Evolutionary conservation across 2,888 invertebrate genomes (phyloP).

Genomic region (Galeruca laticollis): DNA sequence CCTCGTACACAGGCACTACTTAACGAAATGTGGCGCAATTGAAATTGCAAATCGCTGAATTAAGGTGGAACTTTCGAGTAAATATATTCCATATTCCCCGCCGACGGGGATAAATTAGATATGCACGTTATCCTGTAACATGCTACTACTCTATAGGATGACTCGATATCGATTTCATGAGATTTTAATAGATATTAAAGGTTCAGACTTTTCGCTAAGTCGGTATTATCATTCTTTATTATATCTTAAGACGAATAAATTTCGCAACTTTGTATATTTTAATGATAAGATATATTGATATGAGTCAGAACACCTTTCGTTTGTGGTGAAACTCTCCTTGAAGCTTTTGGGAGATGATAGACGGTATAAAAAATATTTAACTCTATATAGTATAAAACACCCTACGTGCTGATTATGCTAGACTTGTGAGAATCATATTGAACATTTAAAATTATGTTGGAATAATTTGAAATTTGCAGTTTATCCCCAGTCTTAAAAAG

Average conservation of each 20-base stretch:
- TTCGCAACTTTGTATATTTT: too few relatives aligned
- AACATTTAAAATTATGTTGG: too few relatives aligned
- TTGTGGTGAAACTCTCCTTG: too few relatives aligned
- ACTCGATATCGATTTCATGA: conserved; percentile 1
- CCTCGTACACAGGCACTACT: conserved; percentile 52
- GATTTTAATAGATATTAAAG: neutral
- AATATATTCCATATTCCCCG: conserved; percentile 32
- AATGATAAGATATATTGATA: too few relatives aligned
- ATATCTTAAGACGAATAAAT: neutral
- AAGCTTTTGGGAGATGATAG: too few relatives aligned
- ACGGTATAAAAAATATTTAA: too few relatives aligned
- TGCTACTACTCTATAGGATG: conserved; percentile 4
- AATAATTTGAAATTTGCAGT: too few relatives aligned
- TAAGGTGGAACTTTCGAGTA: conserved; percentile 45
- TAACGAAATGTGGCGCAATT: conserved; percentile 54
- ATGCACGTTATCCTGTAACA: conserved; percentile 35
- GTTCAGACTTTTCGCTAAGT: neutral
- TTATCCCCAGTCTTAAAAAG: too few relatives aligned
- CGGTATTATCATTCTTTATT: neutral
- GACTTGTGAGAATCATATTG: too few relatives aligned
- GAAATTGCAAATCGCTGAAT: conserved; percentile 58
- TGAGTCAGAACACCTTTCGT: too few relatives aligned
- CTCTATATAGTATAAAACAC: too few relatives aligned
- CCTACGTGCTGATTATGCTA: too few relatives aligned
- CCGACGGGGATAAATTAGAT: conserved; percentile 36